Conservation (phyloP, 2,888 invertebrate genomes). For the Torymus auratus region DNA sequence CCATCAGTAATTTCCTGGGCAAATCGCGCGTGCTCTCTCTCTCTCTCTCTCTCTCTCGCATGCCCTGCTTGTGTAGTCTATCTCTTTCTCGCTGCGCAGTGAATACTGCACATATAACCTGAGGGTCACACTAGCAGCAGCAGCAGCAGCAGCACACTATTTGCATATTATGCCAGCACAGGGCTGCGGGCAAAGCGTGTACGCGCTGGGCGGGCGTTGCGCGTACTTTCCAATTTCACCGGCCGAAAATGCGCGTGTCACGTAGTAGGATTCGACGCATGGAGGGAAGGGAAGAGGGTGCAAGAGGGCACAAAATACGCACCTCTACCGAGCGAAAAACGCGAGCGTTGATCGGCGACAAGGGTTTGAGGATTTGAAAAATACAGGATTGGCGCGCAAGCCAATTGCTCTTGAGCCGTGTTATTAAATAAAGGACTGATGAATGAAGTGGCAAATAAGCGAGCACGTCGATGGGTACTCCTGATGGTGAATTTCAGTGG, state of each 20-base stretch:
- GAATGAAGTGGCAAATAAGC: slow-evolving; percentile 34
- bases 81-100: slow-evolving; percentile 13
- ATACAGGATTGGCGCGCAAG: background rate
- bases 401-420: slow-evolving; percentile 35
- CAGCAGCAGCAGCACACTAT: slow-evolving; percentile 49
- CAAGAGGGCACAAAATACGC: slow-evolving; percentile 1
- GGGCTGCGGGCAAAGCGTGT: slow-evolving; percentile 42
- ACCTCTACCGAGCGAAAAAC: slow-evolving; percentile 7
- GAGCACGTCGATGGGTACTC: background rate
- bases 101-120: background rate
- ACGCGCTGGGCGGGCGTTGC: slow-evolving; percentile 34
- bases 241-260: slow-evolving; percentile 33
- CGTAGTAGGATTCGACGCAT: too few relatives aligned
- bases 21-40: slow-evolving; percentile 51
- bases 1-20: slow-evolving; percentile 72
- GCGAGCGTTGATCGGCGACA: background rate
- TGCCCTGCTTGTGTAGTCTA: background rate
- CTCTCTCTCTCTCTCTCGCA: slow-evolving; percentile 15
- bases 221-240: slow-evolving; percentile 48
- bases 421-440: slow-evolving; percentile 41
- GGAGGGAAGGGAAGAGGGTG: too few relatives aligned
- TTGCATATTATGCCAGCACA: slow-evolving; percentile 68
- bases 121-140: background rate
- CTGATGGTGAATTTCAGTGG: too few relatives aligned
- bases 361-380: background rate